Evolutionary conservation across 2,113 vertebrate genomes (phyloP).

Genomic region (Hyperopisus bebe): DNA sequence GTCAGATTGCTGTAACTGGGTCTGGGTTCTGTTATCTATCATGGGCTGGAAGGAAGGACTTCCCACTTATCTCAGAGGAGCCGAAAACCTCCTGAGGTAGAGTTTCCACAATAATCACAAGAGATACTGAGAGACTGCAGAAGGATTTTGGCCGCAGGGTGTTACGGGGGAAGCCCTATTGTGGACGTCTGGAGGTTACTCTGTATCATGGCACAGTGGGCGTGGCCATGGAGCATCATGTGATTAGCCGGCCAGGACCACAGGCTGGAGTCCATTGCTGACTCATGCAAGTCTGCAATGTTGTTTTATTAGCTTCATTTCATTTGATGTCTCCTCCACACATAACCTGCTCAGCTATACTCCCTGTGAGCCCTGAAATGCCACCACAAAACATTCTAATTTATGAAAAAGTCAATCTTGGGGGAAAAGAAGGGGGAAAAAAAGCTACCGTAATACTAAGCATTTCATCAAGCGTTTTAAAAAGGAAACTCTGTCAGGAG

Average conservation of each 20-base stretch:
- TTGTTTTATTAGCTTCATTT: conserved; percentile 28
- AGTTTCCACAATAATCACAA: not conserved
- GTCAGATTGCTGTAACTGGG: not conserved
- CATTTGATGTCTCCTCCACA: not conserved
- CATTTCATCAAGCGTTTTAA: conserved; percentile 32
- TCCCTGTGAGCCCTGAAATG: conserved; percentile 33
- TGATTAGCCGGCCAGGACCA: not conserved
- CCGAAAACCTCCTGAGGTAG: not conserved
- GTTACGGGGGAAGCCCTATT: conserved; percentile 47
- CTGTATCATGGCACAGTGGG: conserved; percentile 48
- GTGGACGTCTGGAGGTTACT: conserved; percentile 54
- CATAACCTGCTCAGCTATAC: conserved; percentile 17
- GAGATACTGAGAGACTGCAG: conserved; percentile 16
- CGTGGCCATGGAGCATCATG: conserved; percentile 40
- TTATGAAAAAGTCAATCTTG: conserved; percentile 24
- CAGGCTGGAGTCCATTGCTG: not conserved
- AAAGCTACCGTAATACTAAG: not conserved
- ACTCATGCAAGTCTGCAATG: not conserved
- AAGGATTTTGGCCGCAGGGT: conserved; percentile 56
- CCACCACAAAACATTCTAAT: conserved; percentile 35
- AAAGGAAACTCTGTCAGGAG: conserved; percentile 23
- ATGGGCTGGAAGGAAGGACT: not conserved
- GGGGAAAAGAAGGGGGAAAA: not conserved
- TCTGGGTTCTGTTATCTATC: not conserved
- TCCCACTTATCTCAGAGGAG: not conserved